These are phyloP conservation scores for Melieria picta DNA, from an alignment of 2,888 invertebrate genomes.

Conservation along the genomic window DNA sequence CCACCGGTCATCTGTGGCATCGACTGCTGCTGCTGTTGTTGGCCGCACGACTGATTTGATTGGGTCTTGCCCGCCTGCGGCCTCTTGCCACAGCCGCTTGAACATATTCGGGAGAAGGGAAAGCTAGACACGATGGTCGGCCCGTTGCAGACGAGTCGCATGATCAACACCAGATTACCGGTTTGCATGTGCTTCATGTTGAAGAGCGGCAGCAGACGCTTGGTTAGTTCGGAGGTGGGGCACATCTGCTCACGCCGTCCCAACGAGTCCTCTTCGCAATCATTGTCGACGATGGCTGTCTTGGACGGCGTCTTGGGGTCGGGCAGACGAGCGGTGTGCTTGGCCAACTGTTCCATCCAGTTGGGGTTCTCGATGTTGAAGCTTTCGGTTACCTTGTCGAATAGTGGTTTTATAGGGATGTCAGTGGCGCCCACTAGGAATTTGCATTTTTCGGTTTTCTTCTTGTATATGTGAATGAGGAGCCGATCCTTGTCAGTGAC, in stretches of 20 bases:
- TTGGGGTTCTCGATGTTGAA: constrained; percentile 56
- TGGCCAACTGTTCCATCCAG: constrained; percentile 49
- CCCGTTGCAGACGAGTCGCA: constrained; percentile 62
- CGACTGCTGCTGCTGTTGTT: constrained; percentile 13
- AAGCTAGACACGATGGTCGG: constrained; percentile 61
- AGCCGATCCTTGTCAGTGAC: constrained; percentile 58
- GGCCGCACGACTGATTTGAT: background rate
- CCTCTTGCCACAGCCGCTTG: constrained; percentile 39
- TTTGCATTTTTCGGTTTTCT: constrained; percentile 61
- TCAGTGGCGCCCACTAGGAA: constrained; percentile 61
- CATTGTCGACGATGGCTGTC: constrained; percentile 44
- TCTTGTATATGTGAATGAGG: constrained; percentile 60
- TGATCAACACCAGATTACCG: constrained; percentile 61
- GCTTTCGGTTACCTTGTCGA: constrained; percentile 58
- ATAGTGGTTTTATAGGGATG: constrained; percentile 56
- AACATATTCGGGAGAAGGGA: constrained; percentile 52
- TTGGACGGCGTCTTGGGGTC: constrained; percentile 47
- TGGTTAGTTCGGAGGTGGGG: constrained; percentile 58
- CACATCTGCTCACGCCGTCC: constrained; percentile 56
- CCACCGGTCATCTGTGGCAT: constrained; percentile 17
- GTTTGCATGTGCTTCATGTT: constrained; percentile 59
- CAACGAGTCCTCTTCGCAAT: constrained; percentile 51
- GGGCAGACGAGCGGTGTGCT: constrained; percentile 48
- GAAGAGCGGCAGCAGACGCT: constrained; percentile 59
- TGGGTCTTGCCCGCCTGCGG: constrained; percentile 2